Base-by-base conservation (phyloP, 1,140 invertebrate genomes). In the Drosophila aff. region DNA sequence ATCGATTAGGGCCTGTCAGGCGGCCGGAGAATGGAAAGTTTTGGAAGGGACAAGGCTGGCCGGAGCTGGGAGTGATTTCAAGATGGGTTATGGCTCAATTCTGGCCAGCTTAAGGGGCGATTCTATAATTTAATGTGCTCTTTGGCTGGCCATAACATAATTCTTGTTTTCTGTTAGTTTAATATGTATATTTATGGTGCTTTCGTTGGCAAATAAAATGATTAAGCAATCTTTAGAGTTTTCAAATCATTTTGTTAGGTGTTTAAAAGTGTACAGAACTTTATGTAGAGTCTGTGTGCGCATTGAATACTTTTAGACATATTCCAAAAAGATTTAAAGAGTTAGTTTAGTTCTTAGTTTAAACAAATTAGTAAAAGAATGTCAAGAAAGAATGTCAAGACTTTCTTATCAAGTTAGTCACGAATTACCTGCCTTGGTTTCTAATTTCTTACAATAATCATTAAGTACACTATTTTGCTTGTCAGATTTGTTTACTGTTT, bases 1-100 rank as follows among this genome's bases (percentile, higher is more conserved):
- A 74, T 74, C 71, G 71, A 74, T 74, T 74, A 74, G 67, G 23
- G 55, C 53, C 68, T 47, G 55, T 73, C 68, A 73, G 68, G 23
- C 33, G 23, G 46, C 13, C 53, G 40, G 68, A 73, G 43, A 61
- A 40, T 28, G 71, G 38, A 74, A 73, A 73, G 55, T 74, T 71
- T 57, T 21, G 10, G 6, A 73, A 15, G 41, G 55, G 68, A 73
- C 71, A 43, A 43, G 49, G 67, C 40, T 57, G 64, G 33, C 38
- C 63, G 47, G 55, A 38, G 53, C 59, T 69, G 68, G 38, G n/a
- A 55, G 67, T 46, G 64, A 71, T 55, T 68, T 68, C 15, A 16
- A 57, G 41, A 68, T 47, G 40, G 64, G 40, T 53, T 21, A 71
- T 43, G n/a, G 26, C 67, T 71, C 18, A 55, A 69, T 71, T 68